Conservation (phyloP, 2,113 vertebrate species). For the Mus pahari region DNA sequence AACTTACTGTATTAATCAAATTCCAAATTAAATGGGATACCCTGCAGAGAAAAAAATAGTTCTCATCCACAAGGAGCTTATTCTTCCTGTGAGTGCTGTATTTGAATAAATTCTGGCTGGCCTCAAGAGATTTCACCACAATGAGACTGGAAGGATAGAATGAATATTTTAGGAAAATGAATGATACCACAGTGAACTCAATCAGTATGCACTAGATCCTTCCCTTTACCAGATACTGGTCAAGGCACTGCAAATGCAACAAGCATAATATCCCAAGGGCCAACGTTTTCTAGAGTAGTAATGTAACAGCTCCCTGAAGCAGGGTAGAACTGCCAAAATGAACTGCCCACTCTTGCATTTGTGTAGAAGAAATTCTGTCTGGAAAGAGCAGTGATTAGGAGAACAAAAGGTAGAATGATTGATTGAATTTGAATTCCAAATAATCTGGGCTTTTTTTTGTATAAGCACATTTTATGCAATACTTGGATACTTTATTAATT, state of each 20-base stretch:
- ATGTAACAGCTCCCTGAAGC: background rate
- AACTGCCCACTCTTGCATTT: background rate
- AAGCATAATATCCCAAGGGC: background rate
- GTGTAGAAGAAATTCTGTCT: background rate
- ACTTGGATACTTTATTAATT: conserved; percentile 17
- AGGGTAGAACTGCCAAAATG: background rate
- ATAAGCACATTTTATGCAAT: background rate
- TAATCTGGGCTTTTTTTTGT: background rate
- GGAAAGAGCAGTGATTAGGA: rapidly evolving
- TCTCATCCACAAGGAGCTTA: background rate
- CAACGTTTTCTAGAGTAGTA: no score
- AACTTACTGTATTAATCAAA: background rate
- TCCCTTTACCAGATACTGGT: background rate
- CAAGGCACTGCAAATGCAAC: background rate
- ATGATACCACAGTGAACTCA: background rate
- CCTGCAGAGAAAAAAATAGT: background rate
- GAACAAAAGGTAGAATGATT: background rate
- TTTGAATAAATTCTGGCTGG: background rate
- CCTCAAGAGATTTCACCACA: background rate
- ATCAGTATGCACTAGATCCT: background rate
- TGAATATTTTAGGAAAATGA: conserved; percentile 29
- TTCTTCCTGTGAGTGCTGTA: background rate
- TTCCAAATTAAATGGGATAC: background rate
- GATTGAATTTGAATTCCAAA: conserved; percentile 4
- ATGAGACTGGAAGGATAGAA: background rate